Base-by-base conservation (phyloP, 2,797 vertebrate species). In the Myotis findleyi region DNA sequence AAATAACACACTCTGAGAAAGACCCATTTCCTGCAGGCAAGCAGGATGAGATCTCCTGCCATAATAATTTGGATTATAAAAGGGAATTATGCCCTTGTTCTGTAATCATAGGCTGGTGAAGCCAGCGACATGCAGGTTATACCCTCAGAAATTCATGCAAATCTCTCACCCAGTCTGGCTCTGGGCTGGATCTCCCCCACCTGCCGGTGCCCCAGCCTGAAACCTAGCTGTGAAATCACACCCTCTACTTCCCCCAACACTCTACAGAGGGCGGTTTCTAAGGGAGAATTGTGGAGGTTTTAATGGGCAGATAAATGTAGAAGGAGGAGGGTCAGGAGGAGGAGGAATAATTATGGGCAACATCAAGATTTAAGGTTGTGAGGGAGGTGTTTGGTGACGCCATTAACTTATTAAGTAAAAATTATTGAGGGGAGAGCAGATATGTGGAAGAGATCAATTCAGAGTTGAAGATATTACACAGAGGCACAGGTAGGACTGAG, bases 1-100 rank as follows among this genome's bases (percentile, higher is more conserved):
- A 93, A 86, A 94, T 83, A 86, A 84, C 73, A 84, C 73, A 51
- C 62, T 89, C 51, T 73, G 71, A 92, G 87, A 75, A 92, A 89
- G 83, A 87, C 18, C 21, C 0, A 0, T 69, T 30, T 51, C 72
- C 89, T 93, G 4, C 12, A 95, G 85, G 75, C 87, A 82, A 33
- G 57, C 14, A 80, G 57, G 59, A 76, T 55, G 23, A 71, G 27
- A 47, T 71, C 55, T 87, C 51, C 73, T 82, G 87, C 38, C 69
- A 59, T 36, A 62, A 68, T 3, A 73, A 80, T 88, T 88, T 83
- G 75, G n/a, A 53, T 44, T 72, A 23, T 57, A 47, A 75, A 92
- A 92, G 33, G 41, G 57, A 94, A 82, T 27, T 20, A 36, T 77
- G 66, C 44, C 44, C 69, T 90, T 75, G 16, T 94, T 92, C 79